Conservation (phyloP, 1,140 invertebrate species). For the Scaptomyza hsui region DNA sequence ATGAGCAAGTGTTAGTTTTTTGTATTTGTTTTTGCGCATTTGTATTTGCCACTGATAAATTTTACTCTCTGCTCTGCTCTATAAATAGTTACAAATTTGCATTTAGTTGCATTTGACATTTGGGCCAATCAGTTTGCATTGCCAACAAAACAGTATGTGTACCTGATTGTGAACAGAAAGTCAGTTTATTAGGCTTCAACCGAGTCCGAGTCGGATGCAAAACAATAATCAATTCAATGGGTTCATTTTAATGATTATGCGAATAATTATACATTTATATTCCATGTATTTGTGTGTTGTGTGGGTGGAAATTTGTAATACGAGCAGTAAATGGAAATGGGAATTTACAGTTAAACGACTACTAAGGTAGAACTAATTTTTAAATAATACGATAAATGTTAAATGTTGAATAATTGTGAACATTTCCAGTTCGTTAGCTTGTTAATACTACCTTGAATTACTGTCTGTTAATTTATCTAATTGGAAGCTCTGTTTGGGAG, state of each 20-base stretch:
- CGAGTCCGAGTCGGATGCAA: neutral
- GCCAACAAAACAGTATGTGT: neutral
- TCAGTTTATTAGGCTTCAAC: constrained; percentile 19
- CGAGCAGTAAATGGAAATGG: constrained; percentile 2
- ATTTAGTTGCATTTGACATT: constrained; percentile 29
- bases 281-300: neutral
- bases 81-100: constrained; percentile 38
- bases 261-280: constrained; percentile 14
- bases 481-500: constrained; percentile 30
- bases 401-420: constrained; percentile 9
- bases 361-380: neutral
- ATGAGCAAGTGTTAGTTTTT: constrained; percentile 8
- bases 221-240: constrained; percentile 34
- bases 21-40: constrained; percentile 7
- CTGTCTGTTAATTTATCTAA: constrained; percentile 29
- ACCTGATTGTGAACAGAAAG: constrained; percentile 1
- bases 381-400: neutral
- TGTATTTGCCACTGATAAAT: constrained; percentile 30
- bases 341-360: constrained; percentile 1
- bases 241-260: constrained; percentile 18
- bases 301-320: neutral
- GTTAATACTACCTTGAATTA: neutral
- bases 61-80: constrained; percentile 9
- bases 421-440: constrained; percentile 14
- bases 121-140: constrained; percentile 20